Base-by-base conservation (phyloP, 2,888 invertebrate species). In the Entomobrya proxima region DNA sequence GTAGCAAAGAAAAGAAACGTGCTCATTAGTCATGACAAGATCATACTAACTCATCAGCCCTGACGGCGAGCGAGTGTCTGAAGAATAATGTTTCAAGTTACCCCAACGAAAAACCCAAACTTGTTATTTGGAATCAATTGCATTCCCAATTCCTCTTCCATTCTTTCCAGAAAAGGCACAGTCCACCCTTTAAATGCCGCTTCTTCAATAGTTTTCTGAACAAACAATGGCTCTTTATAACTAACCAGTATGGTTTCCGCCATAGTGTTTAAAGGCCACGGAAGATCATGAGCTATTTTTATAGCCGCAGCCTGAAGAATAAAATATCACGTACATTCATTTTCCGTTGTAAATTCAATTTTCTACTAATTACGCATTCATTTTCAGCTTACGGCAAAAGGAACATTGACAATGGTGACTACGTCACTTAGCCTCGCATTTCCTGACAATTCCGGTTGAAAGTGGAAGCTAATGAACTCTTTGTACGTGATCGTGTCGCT, bases 151-250 rank as follows among this genome's bases (percentile, higher is more conserved):
- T 79, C 79, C 13, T 79, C 35, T 27, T 79, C 67, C 32, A 79
- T 79, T 24, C 21, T 67, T 21, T 79, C 35, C 6, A 79, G 37
- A 37, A 79, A 79, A 21, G 67, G 35, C 40, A 79, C 79, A 15
- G 21, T 79, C 79, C 79, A 79, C 27, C 79, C 89, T 47, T 78
- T 58, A 67, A 88, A 89, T 15, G 88, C 55, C 11, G 84, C 82
- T 82, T 88, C 87, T 0, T 79, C 83, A 2, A 87, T 87, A 1
- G 87, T 85, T 11, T 64, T 81, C n/a, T 67, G 52, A 15, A 87
- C 40, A 69, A 89, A 89, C 0, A 88, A 37, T 7, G 50, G 24
- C 24, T 87, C 81, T 15, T 87, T 67, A 37, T 75, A 80, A 27
- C 58, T 75, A 1, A 47, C 1, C 6, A 79, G 50, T 13, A 76